Evolutionary conservation across 2,888 invertebrate genomes (phyloP), one percentile per base, ranked within the genome.

Genomic region (Callimorpha dominula): DNA sequence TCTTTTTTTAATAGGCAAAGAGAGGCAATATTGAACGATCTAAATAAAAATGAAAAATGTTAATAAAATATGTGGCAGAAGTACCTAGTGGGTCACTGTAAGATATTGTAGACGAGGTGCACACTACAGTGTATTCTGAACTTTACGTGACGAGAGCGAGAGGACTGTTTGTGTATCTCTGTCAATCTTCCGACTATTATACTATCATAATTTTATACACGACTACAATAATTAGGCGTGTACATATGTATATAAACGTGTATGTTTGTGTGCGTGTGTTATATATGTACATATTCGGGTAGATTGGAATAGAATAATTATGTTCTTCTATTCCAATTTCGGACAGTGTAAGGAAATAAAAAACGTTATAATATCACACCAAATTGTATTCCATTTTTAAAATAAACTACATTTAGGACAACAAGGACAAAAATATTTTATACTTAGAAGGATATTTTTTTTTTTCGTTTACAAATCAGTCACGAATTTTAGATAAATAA

Each of bases 351-450:
- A 60, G 7, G n/a, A 54, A 54, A 67, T 54, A n/a, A 54, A 54
- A 67, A 40, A 11, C 54, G 54, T 40, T 12, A 1, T 15, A 6
- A 42, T 67, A 42, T 6, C 17, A 67, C 67, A 67, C 40, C 52
- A 67, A 54, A 42, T 42, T 67, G 11, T 67, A 54, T 67, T 67
- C 14, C 11, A 67, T 54, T 52, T 54, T 43, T 11, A 42, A 67
- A 67, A 17, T 14, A 54, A 52, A 54, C 0, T 54, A 67, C 67
- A 40, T 65, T 40, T 31, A 65, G 9, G n/a, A 67, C 54, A 67
- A 67, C 42, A 67, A 4, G 40, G 42, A 67, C 20, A 54, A 67
- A 67, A 67, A 67, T 67, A 68, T 20, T 57, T 68, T 57, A 14
- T 57, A 43, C 31, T 50, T 50, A 50, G 11, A 65, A 49, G 65